Base-by-base conservation (phyloP, 2,888 invertebrate genomes). In the Orthonychiurus folsomi region DNA sequence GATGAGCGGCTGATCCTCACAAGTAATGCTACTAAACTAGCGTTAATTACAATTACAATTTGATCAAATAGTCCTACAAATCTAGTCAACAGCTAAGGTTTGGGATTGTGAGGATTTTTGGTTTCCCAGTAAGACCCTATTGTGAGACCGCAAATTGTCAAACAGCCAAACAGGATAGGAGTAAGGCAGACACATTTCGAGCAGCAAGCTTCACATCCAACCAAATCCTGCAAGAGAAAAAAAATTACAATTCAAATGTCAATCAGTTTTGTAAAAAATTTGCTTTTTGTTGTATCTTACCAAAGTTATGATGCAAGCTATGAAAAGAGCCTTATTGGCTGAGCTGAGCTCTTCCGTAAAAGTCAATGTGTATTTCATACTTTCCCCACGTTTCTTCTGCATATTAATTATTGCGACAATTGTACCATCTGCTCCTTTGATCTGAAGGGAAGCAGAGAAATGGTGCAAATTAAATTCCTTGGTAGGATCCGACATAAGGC, bases 271-370 rank as follows among this genome's bases (percentile, higher is more conserved):
- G 24, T 50, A 15, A 18, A 60, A 54, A 27, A 48, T 48, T 47
- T 53, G 24, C 24, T 27, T 24, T 21, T 27, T n/a, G 27, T 24
- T 15, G 20, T 59, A 56, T 61, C 68, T 72, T 66, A 71, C 72
- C 27, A 72, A 64, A 58, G 72, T 72, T 52, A 72, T 68, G 59
- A 70, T 71, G 65, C 70, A 72, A 53, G 70, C 67, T 26, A 70
- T 67, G 62, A 72, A 72, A 52, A 72, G 67, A n/a, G 72, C 72
- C 65, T 72, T 72, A 64, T 72, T 72, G 48, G 72, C 71, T 61
- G 66, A 59, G 67, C 70, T 70, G 58, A 72, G 68, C 60, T 68
- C 67, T 60, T 72, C 72, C 62, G 71, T 72, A 60, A 72, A 63
- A 37, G 70, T 72, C 57, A 72, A 63, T 47, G 72, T 69, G 65